Evolutionary conservation across 2,888 invertebrate species (phyloP), one percentile per base, ranked within the genome.

Genomic region (Eupithecia abbreviata): DNA sequence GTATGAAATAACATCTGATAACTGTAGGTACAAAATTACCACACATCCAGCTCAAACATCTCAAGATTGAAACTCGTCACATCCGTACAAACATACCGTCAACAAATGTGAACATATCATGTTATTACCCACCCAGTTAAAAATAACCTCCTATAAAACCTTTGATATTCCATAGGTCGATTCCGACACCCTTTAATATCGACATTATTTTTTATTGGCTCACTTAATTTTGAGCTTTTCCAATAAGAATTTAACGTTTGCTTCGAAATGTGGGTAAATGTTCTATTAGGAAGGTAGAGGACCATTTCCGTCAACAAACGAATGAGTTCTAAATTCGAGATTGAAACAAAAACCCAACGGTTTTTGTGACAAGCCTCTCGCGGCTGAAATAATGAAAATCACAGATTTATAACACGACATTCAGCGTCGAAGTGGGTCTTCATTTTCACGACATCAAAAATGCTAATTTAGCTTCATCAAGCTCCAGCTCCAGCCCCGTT

Each of bases 391-490:
- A 77, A 78, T 73, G 74, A 81, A 81, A 83, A 84, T 84, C 78
- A 83, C 82, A 81, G 85, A 84, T 85, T 85, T 84, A 87, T 85
- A 82, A 82, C 81, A 75, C 80, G 2, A 79, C 73, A 81, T 79
- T 76, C 76, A 80, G 74, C 78, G 82, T 76, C 81, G 83, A 84
- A 84, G 81, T 82, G 82, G 84, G 78, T 77, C 85, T 85, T 88
- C 86, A 87, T 91, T 91, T 85, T 86, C 89, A 89, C 89, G 85
- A 84, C 88, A 91, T 93, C 88, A 90, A 90, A 91, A 90, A 90
- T 90, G 89, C 86, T 90, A 92, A 93, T 93, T 92, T 89, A 84
- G 85, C 83, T 83, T 87, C 90, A 90, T 90, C 87, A 90, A 89
- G 89, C 86, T 88, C 86, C 84, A 88, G 88, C 86, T 87, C 84